phyloP scores from a whole-genome alignment of 2,113 vertebrate genomes.

The Prietella phreatophila region DNA sequence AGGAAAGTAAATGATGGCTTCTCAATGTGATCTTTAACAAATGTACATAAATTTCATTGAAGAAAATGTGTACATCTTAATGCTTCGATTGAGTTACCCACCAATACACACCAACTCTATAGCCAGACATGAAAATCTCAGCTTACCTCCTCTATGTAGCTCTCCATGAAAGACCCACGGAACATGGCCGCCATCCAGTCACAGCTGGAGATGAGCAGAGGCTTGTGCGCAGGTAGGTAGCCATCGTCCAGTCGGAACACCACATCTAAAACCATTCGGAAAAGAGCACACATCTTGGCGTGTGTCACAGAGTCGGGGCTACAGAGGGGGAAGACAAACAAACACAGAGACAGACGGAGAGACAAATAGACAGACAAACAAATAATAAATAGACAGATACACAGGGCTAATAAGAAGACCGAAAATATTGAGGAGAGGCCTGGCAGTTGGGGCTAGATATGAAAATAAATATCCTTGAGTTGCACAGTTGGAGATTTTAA shows the following conservation, averaged over 20 bases:
- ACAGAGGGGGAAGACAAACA: slow-evolving; percentile 70
- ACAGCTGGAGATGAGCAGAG: slow-evolving; percentile 86
- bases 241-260: slow-evolving; percentile 84
- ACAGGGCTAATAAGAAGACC: slow-evolving; percentile 51
- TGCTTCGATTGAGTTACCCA: neutral
- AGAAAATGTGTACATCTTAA: neutral
- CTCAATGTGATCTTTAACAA: neutral
- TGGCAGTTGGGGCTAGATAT: slow-evolving; percentile 30
- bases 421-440: slow-evolving; percentile 65
- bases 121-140: neutral
- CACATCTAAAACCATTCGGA: slow-evolving; percentile 83
- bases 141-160: slow-evolving; percentile 81
- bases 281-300: slow-evolving; percentile 79
- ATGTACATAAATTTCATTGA: neutral
- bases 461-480: neutral
- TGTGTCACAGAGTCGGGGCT: slow-evolving; percentile 78
- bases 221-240: slow-evolving; percentile 82
- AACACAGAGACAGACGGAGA: slow-evolving; percentile 65
- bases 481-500: neutral
- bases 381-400: slow-evolving; percentile 57
- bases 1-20: neutral
- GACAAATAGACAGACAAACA: slow-evolving; percentile 59
- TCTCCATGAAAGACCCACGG: slow-evolving; percentile 86
- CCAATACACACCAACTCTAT: neutral
- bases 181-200: slow-evolving; percentile 95